A percentile compares a stretch with the other conserved stretches of the same genome.
These are phyloP conservation scores for Emydura subglobosa DNA, from an alignment of 2,113 vertebrate species.

Conservation along the genomic window DNA sequence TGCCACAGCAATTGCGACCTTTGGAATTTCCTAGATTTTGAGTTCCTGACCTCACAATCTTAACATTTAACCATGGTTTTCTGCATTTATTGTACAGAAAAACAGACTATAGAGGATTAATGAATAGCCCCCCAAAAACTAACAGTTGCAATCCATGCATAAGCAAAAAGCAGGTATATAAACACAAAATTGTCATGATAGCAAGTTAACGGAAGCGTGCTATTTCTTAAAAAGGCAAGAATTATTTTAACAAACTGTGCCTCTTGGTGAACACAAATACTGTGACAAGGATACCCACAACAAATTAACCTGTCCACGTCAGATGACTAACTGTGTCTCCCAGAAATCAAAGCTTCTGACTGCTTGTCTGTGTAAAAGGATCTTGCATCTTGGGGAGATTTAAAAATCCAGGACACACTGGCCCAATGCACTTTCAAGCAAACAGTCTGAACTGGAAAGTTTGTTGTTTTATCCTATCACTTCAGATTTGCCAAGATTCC, in stretches of 20 bases:
- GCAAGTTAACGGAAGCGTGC: not conserved
- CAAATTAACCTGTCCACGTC: not conserved
- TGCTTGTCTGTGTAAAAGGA: conserved; percentile 9
- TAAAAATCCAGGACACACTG: conserved; percentile 20
- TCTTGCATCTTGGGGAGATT: not conserved
- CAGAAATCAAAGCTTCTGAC: not conserved
- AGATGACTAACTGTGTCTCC: not conserved
- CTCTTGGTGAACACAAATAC: not conserved
- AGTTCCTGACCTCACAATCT: not conserved
- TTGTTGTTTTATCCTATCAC: conserved; percentile 28
- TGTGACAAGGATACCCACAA: conserved; percentile 22
- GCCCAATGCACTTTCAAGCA: conserved; percentile 24
- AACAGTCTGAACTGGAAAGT: conserved; percentile 45
- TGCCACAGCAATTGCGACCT: not conserved
- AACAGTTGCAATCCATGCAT: not conserved
- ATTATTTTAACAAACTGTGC: not conserved
- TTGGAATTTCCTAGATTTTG: not conserved
- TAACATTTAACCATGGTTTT: not conserved
- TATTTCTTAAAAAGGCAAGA: not conserved
- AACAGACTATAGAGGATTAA: not conserved
- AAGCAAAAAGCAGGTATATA: not conserved
- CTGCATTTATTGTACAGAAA: not conserved
- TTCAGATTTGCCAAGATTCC: conserved; percentile 54
- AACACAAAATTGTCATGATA: not conserved
- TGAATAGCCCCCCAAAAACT: not conserved